These are phyloP conservation scores for Peromyscus melanophrys DNA, from an alignment of 2,797 vertebrate species.

Conservation along the genomic window DNA sequence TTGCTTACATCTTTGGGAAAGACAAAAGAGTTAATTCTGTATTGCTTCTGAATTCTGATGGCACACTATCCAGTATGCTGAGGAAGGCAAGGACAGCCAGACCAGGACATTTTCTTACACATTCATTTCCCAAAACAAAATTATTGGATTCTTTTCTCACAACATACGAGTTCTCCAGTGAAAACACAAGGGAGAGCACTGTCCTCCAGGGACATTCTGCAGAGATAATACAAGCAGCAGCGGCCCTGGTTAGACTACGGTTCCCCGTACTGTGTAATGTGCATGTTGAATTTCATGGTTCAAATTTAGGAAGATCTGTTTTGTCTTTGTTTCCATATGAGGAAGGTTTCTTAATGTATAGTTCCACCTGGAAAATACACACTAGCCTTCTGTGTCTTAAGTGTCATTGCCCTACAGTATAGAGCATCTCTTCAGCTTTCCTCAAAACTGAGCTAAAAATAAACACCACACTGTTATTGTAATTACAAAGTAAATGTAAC, in stretches of 20 bases:
- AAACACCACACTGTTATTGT: constrained; percentile 75
- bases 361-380: constrained; percentile 39
- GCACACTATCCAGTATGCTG: background rate
- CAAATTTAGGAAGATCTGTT: background rate
- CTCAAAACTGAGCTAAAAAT: constrained; percentile 72
- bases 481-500: constrained; percentile 85
- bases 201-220: background rate
- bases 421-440: constrained; percentile 48
- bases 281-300: constrained; percentile 36
- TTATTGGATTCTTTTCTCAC: background rate
- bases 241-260: background rate
- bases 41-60: background rate
- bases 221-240: background rate
- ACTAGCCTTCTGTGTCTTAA: constrained; percentile 32
- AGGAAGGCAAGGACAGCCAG: background rate
- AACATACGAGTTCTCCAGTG: background rate
- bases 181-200: background rate
- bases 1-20: background rate
- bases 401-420: constrained; percentile 54
- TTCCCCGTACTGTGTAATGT: background rate
- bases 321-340: constrained; percentile 51
- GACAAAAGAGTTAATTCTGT: background rate
- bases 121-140: constrained; percentile 5
- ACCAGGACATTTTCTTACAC: background rate
- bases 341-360: constrained; percentile 58